phyloP scores from a whole-genome alignment of 2,113 vertebrate genomes.

The Cololabis saira region DNA sequence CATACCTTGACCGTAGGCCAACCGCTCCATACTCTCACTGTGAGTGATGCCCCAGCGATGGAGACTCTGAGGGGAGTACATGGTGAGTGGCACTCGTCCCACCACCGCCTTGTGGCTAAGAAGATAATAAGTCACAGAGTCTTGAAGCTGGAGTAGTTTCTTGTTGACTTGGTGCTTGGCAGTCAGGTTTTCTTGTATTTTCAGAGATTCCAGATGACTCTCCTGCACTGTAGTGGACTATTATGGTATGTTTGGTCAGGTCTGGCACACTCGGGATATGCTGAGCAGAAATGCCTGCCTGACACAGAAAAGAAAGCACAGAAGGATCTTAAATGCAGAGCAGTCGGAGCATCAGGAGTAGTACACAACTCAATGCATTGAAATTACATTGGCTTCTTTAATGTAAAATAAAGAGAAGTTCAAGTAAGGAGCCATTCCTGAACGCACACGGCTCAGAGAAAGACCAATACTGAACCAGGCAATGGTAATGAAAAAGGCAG shows the following conservation, averaged over 20 bases:
- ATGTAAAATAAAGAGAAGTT: background rate
- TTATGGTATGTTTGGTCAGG: background rate
- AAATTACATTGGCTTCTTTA: background rate
- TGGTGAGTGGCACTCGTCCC: conserved; percentile 38
- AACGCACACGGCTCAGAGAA: background rate
- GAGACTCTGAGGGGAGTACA: conserved; percentile 86
- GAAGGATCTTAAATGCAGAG: background rate
- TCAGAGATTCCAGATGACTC: conserved; percentile 3
- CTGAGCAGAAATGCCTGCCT: conserved; percentile 2
- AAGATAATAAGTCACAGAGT: background rate
- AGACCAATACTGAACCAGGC: too few species aligned
- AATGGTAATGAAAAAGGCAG: too few species aligned
- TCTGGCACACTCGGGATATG: conserved; percentile 1
- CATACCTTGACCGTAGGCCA: conserved; percentile 83
- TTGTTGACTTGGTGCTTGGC: background rate
- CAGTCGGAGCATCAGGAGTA: background rate
- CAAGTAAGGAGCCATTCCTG: background rate
- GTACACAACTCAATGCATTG: background rate
- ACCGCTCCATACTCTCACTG: conserved; percentile 83
- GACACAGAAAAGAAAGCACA: conserved; percentile 8
- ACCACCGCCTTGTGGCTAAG: conserved; percentile 8
- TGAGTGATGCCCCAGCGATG: conserved; percentile 85
- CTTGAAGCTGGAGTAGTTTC: conserved; percentile 10
- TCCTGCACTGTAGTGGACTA: background rate
- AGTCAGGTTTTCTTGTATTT: conserved; percentile 3